Evolutionary conservation across 1,140 invertebrate species (phyloP).

Genomic region (Trichoplusia ni): DNA sequence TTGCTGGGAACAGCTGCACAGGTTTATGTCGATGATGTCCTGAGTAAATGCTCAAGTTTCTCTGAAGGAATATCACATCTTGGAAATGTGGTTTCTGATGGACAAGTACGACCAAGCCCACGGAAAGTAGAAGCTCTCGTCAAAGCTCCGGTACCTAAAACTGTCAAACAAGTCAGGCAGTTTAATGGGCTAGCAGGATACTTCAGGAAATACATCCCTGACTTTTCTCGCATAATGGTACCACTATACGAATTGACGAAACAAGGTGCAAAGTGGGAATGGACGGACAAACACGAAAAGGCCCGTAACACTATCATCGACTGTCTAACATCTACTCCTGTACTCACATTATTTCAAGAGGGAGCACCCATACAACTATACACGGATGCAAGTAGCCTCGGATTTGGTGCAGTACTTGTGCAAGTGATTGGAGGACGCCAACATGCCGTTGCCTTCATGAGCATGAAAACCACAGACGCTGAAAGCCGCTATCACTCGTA

Average conservation of each 20-base stretch:
- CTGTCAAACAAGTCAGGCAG: constrained; percentile 50
- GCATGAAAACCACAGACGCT: constrained; percentile 30
- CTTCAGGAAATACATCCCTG: constrained; percentile 68
- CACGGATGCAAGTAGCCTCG: background rate
- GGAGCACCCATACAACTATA: background rate
- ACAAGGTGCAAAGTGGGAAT: constrained; percentile 33
- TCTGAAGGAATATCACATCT: constrained; percentile 35
- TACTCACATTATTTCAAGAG: constrained; percentile 47
- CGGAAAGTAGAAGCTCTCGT: constrained; percentile 46
- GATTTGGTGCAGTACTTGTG: constrained; percentile 32
- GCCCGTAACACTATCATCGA: constrained; percentile 33
- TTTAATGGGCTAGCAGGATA: constrained; percentile 76
- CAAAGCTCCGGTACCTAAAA: constrained; percentile 44
- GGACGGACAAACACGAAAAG: constrained; percentile 37
- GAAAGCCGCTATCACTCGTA: constrained; percentile 61
- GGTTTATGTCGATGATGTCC: background rate
- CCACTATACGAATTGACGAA: constrained; percentile 46
- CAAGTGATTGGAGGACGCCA: constrained; percentile 40
- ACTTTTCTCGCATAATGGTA: constrained; percentile 62
- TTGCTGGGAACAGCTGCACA: constrained; percentile 4
- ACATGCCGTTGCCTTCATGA: constrained; percentile 26
- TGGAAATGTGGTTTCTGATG: constrained; percentile 42
- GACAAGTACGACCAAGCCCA: constrained; percentile 43
- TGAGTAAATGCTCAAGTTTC: constrained; percentile 4
- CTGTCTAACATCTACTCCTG: constrained; percentile 41